Evolutionary conservation across 1,140 invertebrate species (phyloP).

Genomic region (Nebria ingens): DNA sequence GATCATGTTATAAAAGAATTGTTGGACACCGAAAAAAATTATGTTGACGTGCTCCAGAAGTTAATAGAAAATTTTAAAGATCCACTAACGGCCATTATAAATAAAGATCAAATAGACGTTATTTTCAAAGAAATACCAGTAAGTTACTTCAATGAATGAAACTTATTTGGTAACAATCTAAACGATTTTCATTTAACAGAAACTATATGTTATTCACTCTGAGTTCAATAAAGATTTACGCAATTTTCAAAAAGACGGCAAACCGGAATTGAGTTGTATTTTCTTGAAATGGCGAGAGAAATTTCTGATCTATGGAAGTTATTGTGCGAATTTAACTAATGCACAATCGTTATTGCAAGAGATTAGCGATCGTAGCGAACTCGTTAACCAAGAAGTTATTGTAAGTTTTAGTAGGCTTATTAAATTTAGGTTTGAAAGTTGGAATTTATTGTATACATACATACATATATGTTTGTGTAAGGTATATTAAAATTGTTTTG

Average conservation of each 20-base stretch:
- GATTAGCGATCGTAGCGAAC: slow-evolving; percentile 46
- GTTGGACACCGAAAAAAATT: slow-evolving; percentile 94
- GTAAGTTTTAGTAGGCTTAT: slow-evolving; percentile 29
- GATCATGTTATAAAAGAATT: slow-evolving; percentile 94
- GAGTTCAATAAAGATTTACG: slow-evolving; percentile 70
- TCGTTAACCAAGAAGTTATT: slow-evolving; percentile 43
- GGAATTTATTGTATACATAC: too few species aligned
- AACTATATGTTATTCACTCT: slow-evolving; percentile 76
- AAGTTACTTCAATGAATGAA: too few species aligned
- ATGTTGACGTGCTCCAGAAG: slow-evolving; percentile 86
- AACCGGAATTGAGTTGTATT: slow-evolving; percentile 50
- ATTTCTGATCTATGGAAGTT: slow-evolving; percentile 89
- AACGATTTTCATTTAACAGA: slow-evolving; percentile 39
- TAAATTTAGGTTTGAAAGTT: too few species aligned
- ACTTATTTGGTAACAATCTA: slow-evolving; percentile 2
- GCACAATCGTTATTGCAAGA: slow-evolving; percentile 72
- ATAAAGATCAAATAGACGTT: slow-evolving; percentile 58
- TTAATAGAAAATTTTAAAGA: slow-evolving; percentile 72
- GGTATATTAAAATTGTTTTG: too few species aligned
- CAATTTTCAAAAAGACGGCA: slow-evolving; percentile 47
- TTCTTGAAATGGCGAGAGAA: slow-evolving; percentile 85
- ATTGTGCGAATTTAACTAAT: slow-evolving; percentile 82
- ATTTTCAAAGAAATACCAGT: slow-evolving; percentile 89
- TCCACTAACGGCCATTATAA: slow-evolving; percentile 61
- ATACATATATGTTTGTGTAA: too few species aligned